Conservation (phyloP, 1,140 invertebrate genomes). For the Lucilia sericata region DNA sequence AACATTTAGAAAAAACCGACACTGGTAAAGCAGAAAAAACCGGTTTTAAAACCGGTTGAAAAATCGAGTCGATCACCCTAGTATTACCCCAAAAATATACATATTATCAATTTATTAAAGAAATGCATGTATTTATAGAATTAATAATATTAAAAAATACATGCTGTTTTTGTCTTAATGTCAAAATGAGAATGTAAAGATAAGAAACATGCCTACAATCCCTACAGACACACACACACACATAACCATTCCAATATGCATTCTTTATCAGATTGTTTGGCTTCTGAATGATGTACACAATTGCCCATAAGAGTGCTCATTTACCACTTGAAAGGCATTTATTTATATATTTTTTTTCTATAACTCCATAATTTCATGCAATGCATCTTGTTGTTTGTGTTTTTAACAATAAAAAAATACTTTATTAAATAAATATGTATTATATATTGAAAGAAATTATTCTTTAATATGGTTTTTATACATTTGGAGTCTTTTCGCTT, state of each 20-base stretch:
- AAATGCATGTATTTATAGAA: neutral
- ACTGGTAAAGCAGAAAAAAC: too few relatives aligned
- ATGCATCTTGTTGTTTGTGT: neutral
- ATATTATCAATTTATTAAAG: neutral
- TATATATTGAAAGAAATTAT: neutral
- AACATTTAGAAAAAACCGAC: too few relatives aligned
- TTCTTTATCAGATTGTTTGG: neutral
- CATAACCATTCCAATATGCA: neutral
- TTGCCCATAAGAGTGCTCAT: neutral
- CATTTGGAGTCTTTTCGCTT: too few relatives aligned
- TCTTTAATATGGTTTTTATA: neutral
- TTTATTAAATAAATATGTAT: neutral
- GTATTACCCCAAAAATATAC: neutral
- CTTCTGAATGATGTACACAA: neutral
- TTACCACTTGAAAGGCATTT: conserved; percentile 21
- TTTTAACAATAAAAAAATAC: neutral
- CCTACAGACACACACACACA: neutral
- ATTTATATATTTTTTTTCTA: neutral
- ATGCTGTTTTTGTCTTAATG: neutral
- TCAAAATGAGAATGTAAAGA: neutral
- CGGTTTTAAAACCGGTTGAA: too few relatives aligned
- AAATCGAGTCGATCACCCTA: too few relatives aligned
- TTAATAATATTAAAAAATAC: neutral
- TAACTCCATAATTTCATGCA: neutral
- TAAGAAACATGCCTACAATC: neutral